Percentiles rank a stretch among this genome's conserved stretches.
phyloP scores from a whole-genome alignment of 2,888 invertebrate species.

The Erebia palarica region DNA sequence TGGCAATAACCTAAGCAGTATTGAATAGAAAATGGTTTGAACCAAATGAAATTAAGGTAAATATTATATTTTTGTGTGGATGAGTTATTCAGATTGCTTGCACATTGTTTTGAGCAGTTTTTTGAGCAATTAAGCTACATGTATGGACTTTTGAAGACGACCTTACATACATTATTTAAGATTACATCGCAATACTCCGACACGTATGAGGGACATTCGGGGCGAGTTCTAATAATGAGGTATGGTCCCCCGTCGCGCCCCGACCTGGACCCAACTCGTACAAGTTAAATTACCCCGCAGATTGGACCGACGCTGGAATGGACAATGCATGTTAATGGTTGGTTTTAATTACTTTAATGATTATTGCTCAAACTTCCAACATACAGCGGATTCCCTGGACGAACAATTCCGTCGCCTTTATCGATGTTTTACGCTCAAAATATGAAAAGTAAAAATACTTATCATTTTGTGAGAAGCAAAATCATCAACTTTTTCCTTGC shows the following conservation, averaged over 20 bases:
- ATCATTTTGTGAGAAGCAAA: too few relatives aligned
- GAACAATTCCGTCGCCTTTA: not conserved
- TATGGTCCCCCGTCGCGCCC: slow-evolving; percentile 41
- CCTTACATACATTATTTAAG: not conserved
- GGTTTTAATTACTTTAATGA: slow-evolving; percentile 55
- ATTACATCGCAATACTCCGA: not conserved
- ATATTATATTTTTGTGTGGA: too few relatives aligned
- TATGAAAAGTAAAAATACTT: not conserved
- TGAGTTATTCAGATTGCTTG: too few relatives aligned
- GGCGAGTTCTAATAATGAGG: slow-evolving; percentile 37
- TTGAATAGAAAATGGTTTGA: too few relatives aligned
- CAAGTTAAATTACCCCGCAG: slow-evolving; percentile 54
- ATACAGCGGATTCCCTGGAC: slow-evolving; percentile 3
- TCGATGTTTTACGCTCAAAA: not conserved
- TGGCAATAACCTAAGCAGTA: too few relatives aligned
- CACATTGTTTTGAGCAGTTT: too few relatives aligned
- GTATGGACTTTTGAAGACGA: too few relatives aligned
- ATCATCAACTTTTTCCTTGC: too few relatives aligned
- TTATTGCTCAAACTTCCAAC: slow-evolving; percentile 27
- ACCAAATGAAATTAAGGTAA: too few relatives aligned
- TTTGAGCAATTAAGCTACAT: too few relatives aligned
- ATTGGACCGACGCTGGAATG: slow-evolving; percentile 51
- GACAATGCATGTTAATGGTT: slow-evolving; percentile 63
- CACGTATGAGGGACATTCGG: slow-evolving; percentile 7
- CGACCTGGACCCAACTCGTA: slow-evolving; percentile 42